Base-by-base conservation (phyloP, 1,140 invertebrate species). In the Dreissena polymorpha region DNA sequence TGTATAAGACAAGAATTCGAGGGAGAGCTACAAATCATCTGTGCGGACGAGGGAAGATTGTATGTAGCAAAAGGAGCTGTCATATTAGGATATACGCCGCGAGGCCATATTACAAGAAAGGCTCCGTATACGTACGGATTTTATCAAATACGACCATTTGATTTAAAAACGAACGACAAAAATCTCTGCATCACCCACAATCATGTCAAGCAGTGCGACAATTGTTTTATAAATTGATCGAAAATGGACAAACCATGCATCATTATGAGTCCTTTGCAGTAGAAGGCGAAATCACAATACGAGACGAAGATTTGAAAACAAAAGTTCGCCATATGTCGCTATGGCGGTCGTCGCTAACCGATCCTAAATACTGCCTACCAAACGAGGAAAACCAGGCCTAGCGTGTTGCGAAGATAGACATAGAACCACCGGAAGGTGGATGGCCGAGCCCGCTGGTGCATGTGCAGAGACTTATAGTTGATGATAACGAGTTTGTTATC, bases 31-130 rank as follows among this genome's bases (percentile, higher is more conserved):
- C 14, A 29, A 65, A 29, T 77, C n/a, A 27, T 65, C 49, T 27
- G 64, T 10, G 27, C 55, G 29, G 13, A 60, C 12, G 74, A 77
- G 7, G 74, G 23, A 16, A n/a, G 60, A 25, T 23, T 67, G 14
- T 60, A 27, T 12, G 74, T 77, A 21, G n/a, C 64, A n/a, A 77
- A 51, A 77, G 74, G 74, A 21, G 74, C 74, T 21, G 63, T 77
- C 10, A n/a, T 77, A 14, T 49, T 65, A 39, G 74, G 74, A 10
- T 65, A 16, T 5, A 64, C 49, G 23, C 74, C 57, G 14, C 13
- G 60, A 16, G 27, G 13, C 16, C 64, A 65, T 18, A 77, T 21
- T n/a, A 25, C 49, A 21, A 23, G 74, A 0, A 25, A 23, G 25
- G 23, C 60, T 6, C 27, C 16, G 23, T 77, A 65, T 25, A 77